Evolutionary conservation across 2,797 vertebrate genomes (phyloP).

Genomic region (Enteromius mattozi): DNA sequence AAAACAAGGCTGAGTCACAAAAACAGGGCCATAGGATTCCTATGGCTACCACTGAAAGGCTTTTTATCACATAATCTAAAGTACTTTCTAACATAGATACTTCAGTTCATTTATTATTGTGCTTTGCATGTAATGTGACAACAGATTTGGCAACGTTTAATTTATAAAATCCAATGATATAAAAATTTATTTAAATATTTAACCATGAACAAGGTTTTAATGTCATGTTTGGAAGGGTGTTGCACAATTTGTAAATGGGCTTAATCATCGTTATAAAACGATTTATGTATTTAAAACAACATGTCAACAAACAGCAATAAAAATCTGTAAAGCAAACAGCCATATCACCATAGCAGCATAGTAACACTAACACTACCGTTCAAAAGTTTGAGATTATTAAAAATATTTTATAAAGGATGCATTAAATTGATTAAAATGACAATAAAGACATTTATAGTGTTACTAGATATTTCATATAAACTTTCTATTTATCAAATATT

Average conservation of each 20-base stretch:
- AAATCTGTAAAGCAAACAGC: not conserved
- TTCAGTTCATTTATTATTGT: not conserved
- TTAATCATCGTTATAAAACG: not conserved
- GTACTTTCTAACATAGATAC: not conserved
- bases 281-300: not conserved
- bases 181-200: not conserved
- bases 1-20: constrained; percentile 47
- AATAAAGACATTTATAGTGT: not conserved
- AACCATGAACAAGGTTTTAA: not conserved
- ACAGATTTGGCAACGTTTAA: not conserved
- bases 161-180: not conserved
- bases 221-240: constrained; percentile 3
- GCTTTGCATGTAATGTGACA: not conserved
- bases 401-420: not conserved
- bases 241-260: not conserved
- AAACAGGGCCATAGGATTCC: constrained; percentile 17
- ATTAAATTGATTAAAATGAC: not conserved
- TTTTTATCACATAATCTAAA: constrained; percentile 8
- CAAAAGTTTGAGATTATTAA: not conserved
- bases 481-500: not conserved
- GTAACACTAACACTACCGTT: not conserved
- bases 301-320: not conserved
- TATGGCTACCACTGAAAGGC: not conserved
- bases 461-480: not conserved
- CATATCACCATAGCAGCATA: constrained; percentile 1